These are phyloP conservation scores for Arothron firmamentum DNA, from an alignment of 2,113 vertebrate species.

Conservation along the genomic window DNA sequence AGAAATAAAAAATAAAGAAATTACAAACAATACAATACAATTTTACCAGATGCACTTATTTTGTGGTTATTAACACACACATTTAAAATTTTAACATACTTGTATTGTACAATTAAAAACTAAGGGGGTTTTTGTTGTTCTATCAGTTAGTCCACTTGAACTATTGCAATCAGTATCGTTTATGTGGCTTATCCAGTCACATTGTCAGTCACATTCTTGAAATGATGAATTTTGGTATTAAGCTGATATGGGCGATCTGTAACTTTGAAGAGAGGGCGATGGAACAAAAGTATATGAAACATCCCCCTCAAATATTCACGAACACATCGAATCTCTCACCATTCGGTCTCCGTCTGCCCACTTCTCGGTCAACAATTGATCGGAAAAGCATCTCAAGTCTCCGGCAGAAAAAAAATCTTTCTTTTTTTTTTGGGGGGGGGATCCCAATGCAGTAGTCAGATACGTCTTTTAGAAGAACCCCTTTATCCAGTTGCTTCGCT, in stretches of 20 bases:
- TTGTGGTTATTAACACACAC: neutral
- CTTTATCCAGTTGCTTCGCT: neutral
- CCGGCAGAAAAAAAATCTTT: neutral
- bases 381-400: slow-evolving; percentile 68
- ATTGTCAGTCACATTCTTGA: too few species aligned
- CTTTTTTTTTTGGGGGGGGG: neutral
- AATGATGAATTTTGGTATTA: neutral
- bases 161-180: too few species aligned
- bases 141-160: too few species aligned
- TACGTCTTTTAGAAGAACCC: neutral
- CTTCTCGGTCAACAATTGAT: slow-evolving; percentile 65
- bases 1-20: neutral
- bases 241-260: neutral
- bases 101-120: too few species aligned
- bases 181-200: too few species aligned
- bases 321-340: slow-evolving; percentile 57
- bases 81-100: too few species aligned
- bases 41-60: neutral
- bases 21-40: neutral
- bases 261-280: neutral
- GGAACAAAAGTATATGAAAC: neutral
- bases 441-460: neutral
- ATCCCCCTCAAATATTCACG: neutral
- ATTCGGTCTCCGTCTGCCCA: slow-evolving; percentile 59
- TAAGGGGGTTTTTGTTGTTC: too few species aligned